Percentiles rank a stretch among this genome's conserved stretches.
phyloP scores from a whole-genome alignment of 2,113 vertebrate genomes.

The Sinocyclocheilus rhinocerous region DNA sequence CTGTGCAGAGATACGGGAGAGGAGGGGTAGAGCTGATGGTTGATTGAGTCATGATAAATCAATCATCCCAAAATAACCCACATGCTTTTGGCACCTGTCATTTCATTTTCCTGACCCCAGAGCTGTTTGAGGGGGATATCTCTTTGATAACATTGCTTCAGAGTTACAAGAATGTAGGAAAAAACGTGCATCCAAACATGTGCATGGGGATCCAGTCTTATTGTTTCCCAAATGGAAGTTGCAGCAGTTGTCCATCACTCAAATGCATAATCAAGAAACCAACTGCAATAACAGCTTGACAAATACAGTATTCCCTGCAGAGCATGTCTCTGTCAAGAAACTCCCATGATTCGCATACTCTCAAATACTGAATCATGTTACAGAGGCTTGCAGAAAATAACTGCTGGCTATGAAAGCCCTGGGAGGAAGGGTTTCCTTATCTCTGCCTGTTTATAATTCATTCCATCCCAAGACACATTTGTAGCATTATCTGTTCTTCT shows the following conservation, averaged over 20 bases:
- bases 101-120: constrained; percentile 4
- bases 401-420: constrained; percentile 15
- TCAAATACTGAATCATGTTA: neutral
- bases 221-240: constrained; percentile 5
- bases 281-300: constrained; percentile 5
- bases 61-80: constrained; percentile 38
- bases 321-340: constrained; percentile 12
- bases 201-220: neutral
- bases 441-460: constrained; percentile 43
- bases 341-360: neutral
- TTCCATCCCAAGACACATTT: constrained; percentile 24
- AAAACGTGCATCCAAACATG: neutral
- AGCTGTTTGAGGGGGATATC: neutral
- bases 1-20: neutral
- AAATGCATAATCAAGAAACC: constrained; percentile 13
- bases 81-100: constrained; percentile 33
- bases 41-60: constrained; percentile 40
- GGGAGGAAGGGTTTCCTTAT: constrained; percentile 35
- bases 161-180: neutral
- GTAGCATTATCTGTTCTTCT: constrained; percentile 31
- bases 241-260: constrained; percentile 27
- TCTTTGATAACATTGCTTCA: constrained; percentile 19
- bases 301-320: constrained; percentile 3
- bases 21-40: neutral
- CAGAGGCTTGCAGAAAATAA: constrained; percentile 7